A percentile compares a stretch with the other conserved stretches of the same genome.
phyloP scores from a whole-genome alignment of 1,140 invertebrate species.

The Mesaphorura yosii region DNA sequence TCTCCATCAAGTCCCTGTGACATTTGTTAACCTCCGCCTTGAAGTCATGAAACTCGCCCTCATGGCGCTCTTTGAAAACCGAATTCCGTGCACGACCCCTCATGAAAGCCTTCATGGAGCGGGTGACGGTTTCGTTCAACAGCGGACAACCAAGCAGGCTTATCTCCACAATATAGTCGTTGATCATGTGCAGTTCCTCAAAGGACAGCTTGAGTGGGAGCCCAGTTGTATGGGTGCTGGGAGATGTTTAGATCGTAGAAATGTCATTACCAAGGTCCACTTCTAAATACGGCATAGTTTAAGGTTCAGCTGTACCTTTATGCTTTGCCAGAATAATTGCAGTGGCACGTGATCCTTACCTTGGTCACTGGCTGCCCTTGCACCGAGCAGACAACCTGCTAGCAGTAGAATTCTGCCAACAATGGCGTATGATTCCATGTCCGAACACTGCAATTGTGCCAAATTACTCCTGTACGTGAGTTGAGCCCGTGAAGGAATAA shows the following conservation, averaged over 20 bases:
- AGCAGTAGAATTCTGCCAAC: no score
- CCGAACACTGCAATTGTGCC: no score
- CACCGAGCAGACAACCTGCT: no score
- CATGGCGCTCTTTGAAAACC: neutral
- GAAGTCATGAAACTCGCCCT: neutral
- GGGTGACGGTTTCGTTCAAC: slow-evolving; percentile 1
- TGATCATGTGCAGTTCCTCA: slow-evolving; percentile 4
- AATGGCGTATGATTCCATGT: no score
- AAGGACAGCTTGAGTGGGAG: neutral
- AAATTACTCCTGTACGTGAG: no score
- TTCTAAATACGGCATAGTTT: neutral
- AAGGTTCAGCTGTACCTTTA: no score
- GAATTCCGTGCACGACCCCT: neutral
- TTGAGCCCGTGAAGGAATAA: no score
- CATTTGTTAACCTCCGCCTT: neutral
- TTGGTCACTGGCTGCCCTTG: no score
- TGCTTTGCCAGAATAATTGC: no score
- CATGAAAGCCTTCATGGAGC: slow-evolving; percentile 8
- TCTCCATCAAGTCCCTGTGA: neutral
- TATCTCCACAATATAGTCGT: slow-evolving; percentile 2
- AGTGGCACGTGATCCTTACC: no score
- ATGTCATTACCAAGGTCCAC: neutral
- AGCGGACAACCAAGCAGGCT: slow-evolving; percentile 1
- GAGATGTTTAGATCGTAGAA: neutral
- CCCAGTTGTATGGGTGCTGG: neutral